These are phyloP conservation scores for Phengaris arion DNA, from an alignment of 2,888 invertebrate genomes.

Conservation along the genomic window DNA sequence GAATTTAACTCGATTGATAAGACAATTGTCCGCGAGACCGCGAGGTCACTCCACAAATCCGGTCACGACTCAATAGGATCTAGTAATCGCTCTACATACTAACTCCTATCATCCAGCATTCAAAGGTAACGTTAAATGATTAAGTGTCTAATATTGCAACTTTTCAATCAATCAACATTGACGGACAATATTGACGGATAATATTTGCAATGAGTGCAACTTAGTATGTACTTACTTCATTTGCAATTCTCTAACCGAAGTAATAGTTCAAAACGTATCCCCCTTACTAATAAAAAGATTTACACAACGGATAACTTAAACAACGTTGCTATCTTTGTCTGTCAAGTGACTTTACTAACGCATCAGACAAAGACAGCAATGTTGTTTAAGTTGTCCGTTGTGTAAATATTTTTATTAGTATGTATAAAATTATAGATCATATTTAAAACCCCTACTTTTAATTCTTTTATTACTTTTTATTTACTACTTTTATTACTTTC, in stretches of 20 bases:
- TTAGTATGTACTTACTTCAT: background rate
- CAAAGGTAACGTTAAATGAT: background rate
- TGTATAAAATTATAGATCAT: too few species aligned
- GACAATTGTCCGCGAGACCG: conserved; percentile 28
- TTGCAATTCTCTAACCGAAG: background rate
- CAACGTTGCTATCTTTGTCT: too few species aligned
- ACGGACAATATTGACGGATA: background rate
- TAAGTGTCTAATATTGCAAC: background rate
- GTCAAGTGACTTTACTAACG: too few species aligned
- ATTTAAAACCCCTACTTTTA: too few species aligned
- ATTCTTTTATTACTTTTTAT: too few species aligned
- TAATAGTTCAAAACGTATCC: too few species aligned
- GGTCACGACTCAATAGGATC: conserved; percentile 36
- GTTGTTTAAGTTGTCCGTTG: too few species aligned
- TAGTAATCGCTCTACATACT: conserved; percentile 35
- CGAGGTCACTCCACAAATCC: conserved; percentile 31
- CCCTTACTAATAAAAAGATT: too few species aligned
- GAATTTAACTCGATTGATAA: conserved; percentile 28
- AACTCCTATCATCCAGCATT: conserved; percentile 26
- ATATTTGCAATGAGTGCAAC: background rate
- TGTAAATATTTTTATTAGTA: too few species aligned
- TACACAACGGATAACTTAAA: too few species aligned
- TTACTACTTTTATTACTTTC: too few species aligned
- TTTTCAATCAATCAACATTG: conserved; percentile 5
- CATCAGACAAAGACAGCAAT: too few species aligned